Conservation (phyloP, 2,888 invertebrate genomes). For the Chrysomela aeneicollis region DNA sequence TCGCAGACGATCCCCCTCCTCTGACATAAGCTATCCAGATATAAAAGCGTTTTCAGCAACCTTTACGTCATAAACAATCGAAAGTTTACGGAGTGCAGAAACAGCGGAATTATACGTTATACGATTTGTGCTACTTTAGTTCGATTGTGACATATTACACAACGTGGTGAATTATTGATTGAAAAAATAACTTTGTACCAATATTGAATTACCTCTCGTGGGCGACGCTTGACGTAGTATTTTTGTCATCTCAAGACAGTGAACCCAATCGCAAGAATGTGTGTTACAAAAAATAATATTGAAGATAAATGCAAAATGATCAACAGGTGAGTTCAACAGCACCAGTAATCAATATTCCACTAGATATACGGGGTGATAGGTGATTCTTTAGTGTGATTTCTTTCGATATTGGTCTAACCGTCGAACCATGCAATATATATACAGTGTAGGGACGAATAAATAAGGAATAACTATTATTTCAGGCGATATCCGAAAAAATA, state of each 20-base stretch:
- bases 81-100: neutral
- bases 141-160: slow-evolving; percentile 35
- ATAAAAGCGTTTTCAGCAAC: slow-evolving; percentile 35
- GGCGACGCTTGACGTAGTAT: neutral
- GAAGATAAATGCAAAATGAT: slow-evolving; percentile 54
- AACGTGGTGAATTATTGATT: slow-evolving; percentile 25
- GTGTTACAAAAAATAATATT: slow-evolving; percentile 47
- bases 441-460: no score
- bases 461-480: no score
- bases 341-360: neutral
- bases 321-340: slow-evolving; percentile 50
- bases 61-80: slow-evolving; percentile 35
- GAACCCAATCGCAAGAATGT: slow-evolving; percentile 38
- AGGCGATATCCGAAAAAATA: no score
- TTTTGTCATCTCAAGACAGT: slow-evolving; percentile 12
- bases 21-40: slow-evolving; percentile 10
- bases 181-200: neutral
- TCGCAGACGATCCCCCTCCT: slow-evolving; percentile 33
- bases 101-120: no score
- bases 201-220: neutral
- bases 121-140: neutral
- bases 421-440: no score
- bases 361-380: no score
- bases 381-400: neutral
- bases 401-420: no score